These are phyloP conservation scores for Pammene aurita DNA, from an alignment of 2,888 invertebrate species.

Conservation along the genomic window DNA sequence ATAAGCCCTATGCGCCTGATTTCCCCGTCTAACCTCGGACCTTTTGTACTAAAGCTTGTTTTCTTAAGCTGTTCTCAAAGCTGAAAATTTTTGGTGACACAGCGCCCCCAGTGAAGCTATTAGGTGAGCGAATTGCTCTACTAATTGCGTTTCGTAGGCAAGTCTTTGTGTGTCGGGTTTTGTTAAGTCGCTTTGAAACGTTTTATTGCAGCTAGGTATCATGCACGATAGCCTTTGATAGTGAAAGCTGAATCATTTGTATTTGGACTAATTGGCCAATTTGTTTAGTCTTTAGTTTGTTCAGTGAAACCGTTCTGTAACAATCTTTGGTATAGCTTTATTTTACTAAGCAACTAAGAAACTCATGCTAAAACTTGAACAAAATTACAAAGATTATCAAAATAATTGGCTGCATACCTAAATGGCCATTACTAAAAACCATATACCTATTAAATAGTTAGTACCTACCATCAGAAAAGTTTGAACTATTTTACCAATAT, in stretches of 20 bases:
- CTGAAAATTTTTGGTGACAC: slow-evolving; percentile 80
- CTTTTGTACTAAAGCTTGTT: slow-evolving; percentile 51
- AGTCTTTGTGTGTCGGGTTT: slow-evolving; percentile 68
- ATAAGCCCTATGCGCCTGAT: slow-evolving; percentile 55
- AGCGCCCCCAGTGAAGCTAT: slow-evolving; percentile 70
- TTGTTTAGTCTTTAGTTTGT: slow-evolving; percentile 33
- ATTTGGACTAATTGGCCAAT: slow-evolving; percentile 30
- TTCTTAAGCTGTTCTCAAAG: slow-evolving; percentile 56
- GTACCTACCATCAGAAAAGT: too few relatives aligned
- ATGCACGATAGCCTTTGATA: slow-evolving; percentile 46
- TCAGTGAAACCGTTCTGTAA: slow-evolving; percentile 22
- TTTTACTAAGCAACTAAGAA: too few relatives aligned
- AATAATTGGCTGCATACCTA: too few relatives aligned
- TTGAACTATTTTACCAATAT: too few relatives aligned
- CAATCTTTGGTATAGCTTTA: slow-evolving; percentile 13
- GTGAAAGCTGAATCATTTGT: slow-evolving; percentile 59
- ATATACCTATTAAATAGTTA: too few relatives aligned
- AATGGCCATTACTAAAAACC: too few relatives aligned
- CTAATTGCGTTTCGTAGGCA: slow-evolving; percentile 81
- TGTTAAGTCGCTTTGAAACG: slow-evolving; percentile 68
- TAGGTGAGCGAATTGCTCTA: slow-evolving; percentile 76
- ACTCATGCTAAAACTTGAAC: too few relatives aligned
- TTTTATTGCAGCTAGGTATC: slow-evolving; percentile 58
- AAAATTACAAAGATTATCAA: too few relatives aligned
- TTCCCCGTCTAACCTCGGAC: slow-evolving; percentile 51